Percentiles rank a stretch among this genome's conserved stretches.
phyloP scores from a whole-genome alignment of 2,113 vertebrate species.

The Tinamus guttatus region DNA sequence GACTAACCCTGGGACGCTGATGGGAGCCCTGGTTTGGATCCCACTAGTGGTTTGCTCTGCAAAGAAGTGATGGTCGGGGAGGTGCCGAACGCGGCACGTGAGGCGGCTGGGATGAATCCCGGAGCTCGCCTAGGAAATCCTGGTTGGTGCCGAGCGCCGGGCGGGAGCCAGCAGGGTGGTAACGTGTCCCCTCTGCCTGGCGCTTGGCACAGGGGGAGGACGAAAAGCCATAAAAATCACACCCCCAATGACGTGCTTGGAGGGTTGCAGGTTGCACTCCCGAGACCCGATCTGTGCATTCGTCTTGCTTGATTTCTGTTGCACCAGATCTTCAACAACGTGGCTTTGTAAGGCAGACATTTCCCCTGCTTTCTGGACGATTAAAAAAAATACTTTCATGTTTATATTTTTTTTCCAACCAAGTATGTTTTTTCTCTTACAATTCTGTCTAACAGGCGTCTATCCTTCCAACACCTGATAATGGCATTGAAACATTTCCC shows the following conservation, averaged over 20 bases:
- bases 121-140: background rate
- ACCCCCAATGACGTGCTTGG: background rate
- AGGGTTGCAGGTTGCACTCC: background rate
- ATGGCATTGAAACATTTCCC: background rate
- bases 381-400: background rate
- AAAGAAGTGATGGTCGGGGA: background rate
- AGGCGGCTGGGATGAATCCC: background rate
- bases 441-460: background rate
- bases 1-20: background rate
- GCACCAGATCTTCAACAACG: background rate
- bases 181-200: background rate
- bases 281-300: background rate
- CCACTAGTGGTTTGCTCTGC: background rate
- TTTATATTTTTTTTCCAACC: too few species aligned
- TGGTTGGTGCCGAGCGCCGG: background rate
- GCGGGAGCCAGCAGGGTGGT: fast-evolving
- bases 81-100: background rate
- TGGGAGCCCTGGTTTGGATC: background rate
- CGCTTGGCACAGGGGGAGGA: background rate
- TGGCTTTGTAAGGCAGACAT: background rate
- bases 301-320: fast-evolving
- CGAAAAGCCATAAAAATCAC: background rate
- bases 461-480: background rate
- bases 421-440: background rate
- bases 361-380: fast-evolving